Conservation (phyloP, 2,888 invertebrate genomes). For the Drosophila tripunctata region DNA sequence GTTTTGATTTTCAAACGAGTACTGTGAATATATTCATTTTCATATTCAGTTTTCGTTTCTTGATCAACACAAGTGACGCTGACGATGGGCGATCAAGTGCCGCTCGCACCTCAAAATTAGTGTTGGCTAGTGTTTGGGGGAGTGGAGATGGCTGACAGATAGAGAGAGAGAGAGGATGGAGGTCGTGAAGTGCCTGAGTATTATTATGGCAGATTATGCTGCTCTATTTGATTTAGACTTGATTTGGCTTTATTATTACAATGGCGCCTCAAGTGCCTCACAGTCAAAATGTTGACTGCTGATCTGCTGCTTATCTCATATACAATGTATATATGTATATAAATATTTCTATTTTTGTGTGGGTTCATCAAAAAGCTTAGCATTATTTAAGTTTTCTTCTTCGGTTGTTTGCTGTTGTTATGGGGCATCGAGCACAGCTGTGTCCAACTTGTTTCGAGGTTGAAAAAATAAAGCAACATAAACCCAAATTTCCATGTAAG, state of each 20-base stretch:
- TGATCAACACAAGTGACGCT: constrained; percentile 57
- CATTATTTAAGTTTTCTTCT: constrained; percentile 55
- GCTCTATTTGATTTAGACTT: constrained; percentile 80
- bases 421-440: constrained; percentile 42
- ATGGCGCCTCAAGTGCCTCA: constrained; percentile 75
- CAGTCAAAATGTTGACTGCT: constrained; percentile 34
- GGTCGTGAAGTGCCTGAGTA: constrained; percentile 22
- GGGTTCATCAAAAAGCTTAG: constrained; percentile 65
- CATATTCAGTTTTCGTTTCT: constrained; percentile 56
- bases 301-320: constrained; percentile 45
- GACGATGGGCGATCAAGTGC: constrained; percentile 57
- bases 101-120: constrained; percentile 55
- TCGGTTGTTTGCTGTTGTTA: constrained; percentile 35
- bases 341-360: constrained; percentile 54
- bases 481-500: constrained; percentile 69
- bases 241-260: constrained; percentile 79
- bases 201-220: constrained; percentile 68
- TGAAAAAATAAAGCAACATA: constrained; percentile 66
- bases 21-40: constrained; percentile 30
- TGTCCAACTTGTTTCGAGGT: constrained; percentile 62
- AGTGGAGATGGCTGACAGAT: background rate
- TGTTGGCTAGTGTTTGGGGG: background rate
- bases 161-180: background rate
- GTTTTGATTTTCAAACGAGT: constrained; percentile 44
- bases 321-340: too few species aligned